A percentile compares a stretch with the other conserved stretches of the same genome.
Conservation (phyloP, 1,140 invertebrate species). For the Polypedilum pembai region DNA sequence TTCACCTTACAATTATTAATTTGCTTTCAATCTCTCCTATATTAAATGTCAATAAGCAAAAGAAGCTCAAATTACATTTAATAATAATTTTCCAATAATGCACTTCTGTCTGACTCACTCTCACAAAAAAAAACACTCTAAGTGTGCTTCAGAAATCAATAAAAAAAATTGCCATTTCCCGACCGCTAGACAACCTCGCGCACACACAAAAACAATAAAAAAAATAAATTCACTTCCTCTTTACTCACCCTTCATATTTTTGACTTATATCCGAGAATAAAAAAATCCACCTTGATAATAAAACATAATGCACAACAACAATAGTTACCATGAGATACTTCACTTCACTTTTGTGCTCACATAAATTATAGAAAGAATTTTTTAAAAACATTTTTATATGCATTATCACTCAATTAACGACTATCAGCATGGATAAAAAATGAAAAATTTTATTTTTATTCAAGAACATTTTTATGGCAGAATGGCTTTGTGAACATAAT, state of each 20-base stretch:
- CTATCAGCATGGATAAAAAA: neutral
- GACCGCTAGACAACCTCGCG: conserved; percentile 5
- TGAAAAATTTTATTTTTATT: neutral
- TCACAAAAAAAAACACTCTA: neutral
- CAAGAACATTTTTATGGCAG: neutral
- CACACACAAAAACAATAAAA: neutral
- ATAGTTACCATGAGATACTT: neutral
- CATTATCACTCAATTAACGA: conserved; percentile 12
- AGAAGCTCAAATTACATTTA: no score
- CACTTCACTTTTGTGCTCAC: neutral
- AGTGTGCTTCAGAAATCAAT: neutral
- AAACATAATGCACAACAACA: neutral
- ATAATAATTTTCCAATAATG: no score
- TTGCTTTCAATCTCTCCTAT: no score
- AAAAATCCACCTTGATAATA: neutral
- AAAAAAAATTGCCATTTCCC: neutral
- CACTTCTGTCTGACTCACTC: neutral
- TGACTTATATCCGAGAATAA: neutral
- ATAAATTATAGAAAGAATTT: neutral
- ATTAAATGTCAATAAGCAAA: no score
- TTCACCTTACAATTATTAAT: no score
- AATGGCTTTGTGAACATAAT: neutral
- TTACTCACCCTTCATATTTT: neutral
- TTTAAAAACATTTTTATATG: neutral
- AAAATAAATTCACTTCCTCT: no score